Evolutionary conservation across 2,888 invertebrate species (phyloP), one percentile per base, ranked within the genome.

Genomic region (Lacanobia oleracea): DNA sequence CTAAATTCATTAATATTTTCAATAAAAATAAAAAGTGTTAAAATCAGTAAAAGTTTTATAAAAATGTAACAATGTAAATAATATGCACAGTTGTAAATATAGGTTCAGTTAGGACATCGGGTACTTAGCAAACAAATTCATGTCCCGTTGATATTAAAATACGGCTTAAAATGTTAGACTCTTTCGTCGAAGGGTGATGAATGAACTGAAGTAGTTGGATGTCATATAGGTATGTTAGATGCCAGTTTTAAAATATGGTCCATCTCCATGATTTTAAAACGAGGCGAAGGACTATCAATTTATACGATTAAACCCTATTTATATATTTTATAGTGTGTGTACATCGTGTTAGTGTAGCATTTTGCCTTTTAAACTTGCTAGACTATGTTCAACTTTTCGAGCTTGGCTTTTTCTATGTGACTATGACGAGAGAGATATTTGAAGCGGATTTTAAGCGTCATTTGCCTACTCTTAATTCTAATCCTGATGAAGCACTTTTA

Each of bases 341-440:
- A 76, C 81, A 80, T 80, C 66, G 66, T 70, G 60, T 79, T 85
- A 83, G 75, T 72, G 67, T 85, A 84, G 81, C 56, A 76, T 77
- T 79, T 77, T 84, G 86, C 84, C 84, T 86, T 86, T 84, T 79
- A 79, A 84, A 88, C 82, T 88, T 88, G 88, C 86, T 90, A 89
- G 81, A 86, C 63, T 75, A 79, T 33, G 65, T 75, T 72, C 69
- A 72, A 82, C 61, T 88, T 90, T 91, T 89, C 86, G 91, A 91
- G 92, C 91, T 91, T 90, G 85, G 91, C 91, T 90, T 90, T 90
- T 78, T 75, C 77, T 76, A 72, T 72, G 78, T 73, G 67, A 72
- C 60, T 33, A 18, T 23, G 57, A 65, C 82, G 81, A 79, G 84
- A 86, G 82, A 83, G 70, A 83, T 79, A 71, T 78, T 79, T 79